A percentile compares a stretch with the other conserved stretches of the same genome.
Evolutionary conservation across 2,113 vertebrate genomes (phyloP).

Genomic region (Hipposideros armiger): DNA sequence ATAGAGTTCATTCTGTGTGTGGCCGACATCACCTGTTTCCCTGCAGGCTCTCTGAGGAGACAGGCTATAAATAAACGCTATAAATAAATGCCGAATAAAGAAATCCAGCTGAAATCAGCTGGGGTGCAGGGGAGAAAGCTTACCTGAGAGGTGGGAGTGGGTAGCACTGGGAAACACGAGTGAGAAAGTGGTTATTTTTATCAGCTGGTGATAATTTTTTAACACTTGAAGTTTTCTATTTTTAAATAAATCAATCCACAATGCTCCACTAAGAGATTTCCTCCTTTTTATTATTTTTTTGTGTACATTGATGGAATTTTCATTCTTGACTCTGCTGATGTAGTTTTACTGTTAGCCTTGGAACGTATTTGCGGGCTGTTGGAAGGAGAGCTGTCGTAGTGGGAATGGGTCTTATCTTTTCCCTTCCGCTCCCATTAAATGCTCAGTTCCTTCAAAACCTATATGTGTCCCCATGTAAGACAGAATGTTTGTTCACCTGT

Average conservation of each 20-base stretch:
- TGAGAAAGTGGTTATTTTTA: not conserved
- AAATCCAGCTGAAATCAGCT: not conserved
- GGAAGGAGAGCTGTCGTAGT: not conserved
- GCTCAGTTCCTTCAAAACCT: not conserved
- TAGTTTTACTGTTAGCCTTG: not conserved
- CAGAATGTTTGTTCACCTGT: not conserved
- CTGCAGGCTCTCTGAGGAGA: not conserved
- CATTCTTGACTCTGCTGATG: not conserved
- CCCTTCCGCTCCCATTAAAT: not conserved
- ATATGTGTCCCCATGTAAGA: not conserved
- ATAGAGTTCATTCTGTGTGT: not conserved
- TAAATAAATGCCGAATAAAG: not conserved
- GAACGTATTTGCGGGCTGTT: not conserved
- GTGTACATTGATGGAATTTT: not conserved
- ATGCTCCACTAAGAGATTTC: not conserved
- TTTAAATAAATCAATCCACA: constrained; percentile 24
- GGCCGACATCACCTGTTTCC: not conserved
- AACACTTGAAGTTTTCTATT: not conserved
- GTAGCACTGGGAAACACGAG: not conserved
- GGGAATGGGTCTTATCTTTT: not conserved
- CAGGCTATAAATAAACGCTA: not conserved
- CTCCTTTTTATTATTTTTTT: not conserved
- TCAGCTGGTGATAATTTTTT: not conserved
- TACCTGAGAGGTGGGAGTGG: not conserved
- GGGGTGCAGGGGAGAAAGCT: not conserved